Evolutionary conservation across 2,797 vertebrate genomes (phyloP), one percentile per base, ranked within the genome.

Genomic region (Botia kubotai): DNA sequence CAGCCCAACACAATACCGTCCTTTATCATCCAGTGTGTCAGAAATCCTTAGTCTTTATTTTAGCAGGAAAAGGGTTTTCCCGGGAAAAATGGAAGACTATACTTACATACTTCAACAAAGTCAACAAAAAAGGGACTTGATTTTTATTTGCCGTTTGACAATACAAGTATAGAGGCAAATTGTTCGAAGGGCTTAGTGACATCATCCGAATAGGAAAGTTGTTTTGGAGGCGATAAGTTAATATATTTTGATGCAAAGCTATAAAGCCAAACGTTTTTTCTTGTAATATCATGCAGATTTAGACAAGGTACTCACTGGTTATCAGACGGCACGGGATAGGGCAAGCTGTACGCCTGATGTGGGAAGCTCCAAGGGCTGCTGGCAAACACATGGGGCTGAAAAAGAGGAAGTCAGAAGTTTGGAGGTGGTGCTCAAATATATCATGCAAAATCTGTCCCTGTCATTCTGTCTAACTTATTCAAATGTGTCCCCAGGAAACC

Each of bases 321-420:
- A 91, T 89, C 93, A 92, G 92, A 88, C 91, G 93, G 93, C 91
- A 89, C 88, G 89, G 92, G 87, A 89, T 90, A 91, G 88, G 86
- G 90, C 76, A 91, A 82, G 91, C 89, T 91, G 89, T 91, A 94
- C 86, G 88, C 48, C 83, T 77, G 91, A 85, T 93, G 93, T 73
- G 93, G 65, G 83, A 88, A 92, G 85, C 85, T 90, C 93, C 94
- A 95, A 76, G 91, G 86, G 87, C 89, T 82, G 70, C 89, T 89
- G 75, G 88, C 16, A 60, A 87, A 94, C 85, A 93, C 76, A 63
- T 92, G 89, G 89, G 87, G 92, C 94, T 95, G 80, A 75, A 85
- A 86, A 0, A 85, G n/a, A 75, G 70, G 23, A 84, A 46, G 53
- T 63, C 52, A 14, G 13, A 81, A 0, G 21, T 57, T 8, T 62